Evolutionary conservation across 1,140 invertebrate species (phyloP).

Genomic region (Euwallacea fornicatus): DNA sequence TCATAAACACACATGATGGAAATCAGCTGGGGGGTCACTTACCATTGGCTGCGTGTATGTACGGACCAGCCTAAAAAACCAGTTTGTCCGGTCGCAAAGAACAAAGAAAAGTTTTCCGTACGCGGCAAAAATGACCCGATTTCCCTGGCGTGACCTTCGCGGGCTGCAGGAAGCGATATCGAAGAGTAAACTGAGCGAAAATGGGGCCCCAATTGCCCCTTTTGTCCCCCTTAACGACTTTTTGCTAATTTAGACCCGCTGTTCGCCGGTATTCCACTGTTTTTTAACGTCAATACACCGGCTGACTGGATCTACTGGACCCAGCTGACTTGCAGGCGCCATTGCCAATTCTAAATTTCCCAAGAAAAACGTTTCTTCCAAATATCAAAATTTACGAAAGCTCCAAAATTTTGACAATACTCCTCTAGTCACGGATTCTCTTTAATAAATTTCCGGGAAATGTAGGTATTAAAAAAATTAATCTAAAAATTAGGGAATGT

Average conservation of each 20-base stretch:
- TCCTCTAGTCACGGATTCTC: too few relatives aligned
- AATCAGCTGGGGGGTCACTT: constrained; percentile 15
- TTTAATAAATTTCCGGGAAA: too few relatives aligned
- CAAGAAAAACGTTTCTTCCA: too few relatives aligned
- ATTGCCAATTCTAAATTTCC: too few relatives aligned
- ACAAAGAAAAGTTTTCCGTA: constrained; percentile 29
- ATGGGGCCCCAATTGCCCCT: constrained; percentile 2
- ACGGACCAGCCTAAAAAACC: constrained; percentile 17
- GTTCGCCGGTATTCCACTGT: constrained; percentile 32
- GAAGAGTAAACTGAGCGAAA: constrained; percentile 5
- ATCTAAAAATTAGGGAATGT: too few relatives aligned
- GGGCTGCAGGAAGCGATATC: neutral
- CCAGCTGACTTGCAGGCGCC: constrained; percentile 24
- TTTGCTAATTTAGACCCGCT: constrained; percentile 8
- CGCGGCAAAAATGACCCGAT: neutral
- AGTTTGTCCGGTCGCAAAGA: constrained; percentile 11
- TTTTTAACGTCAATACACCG: constrained; percentile 36
- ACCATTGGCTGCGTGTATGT: constrained; percentile 10
- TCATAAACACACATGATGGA: neutral
- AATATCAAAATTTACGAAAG: too few relatives aligned
- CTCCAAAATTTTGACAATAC: too few relatives aligned
- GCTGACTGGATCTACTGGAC: constrained; percentile 30
- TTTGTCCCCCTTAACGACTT: neutral
- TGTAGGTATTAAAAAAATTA: too few relatives aligned
- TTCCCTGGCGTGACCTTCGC: neutral